These are phyloP conservation scores for Macroteleia sp. DNA, from an alignment of 2,888 invertebrate species.

Conservation along the genomic window DNA sequence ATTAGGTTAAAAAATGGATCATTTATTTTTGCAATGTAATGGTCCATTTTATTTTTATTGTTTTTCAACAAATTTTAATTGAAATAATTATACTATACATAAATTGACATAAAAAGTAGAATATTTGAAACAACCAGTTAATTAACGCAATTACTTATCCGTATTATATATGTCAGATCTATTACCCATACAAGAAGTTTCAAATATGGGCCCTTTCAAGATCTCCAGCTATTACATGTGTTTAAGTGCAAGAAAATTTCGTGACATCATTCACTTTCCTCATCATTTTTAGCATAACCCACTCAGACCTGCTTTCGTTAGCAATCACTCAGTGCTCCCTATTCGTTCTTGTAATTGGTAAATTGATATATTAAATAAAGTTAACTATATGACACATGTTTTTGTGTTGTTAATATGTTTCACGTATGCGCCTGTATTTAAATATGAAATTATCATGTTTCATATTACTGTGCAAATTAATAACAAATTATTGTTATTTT, in stretches of 20 bases:
- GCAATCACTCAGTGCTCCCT: slow-evolving; percentile 40
- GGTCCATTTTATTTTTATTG: too few species aligned
- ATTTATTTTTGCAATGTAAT: too few species aligned
- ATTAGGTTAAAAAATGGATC: too few species aligned
- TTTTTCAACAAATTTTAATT: too few species aligned
- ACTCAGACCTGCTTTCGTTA: slow-evolving; percentile 50
- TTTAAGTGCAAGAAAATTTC: slow-evolving; percentile 32
- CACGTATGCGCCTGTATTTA: slow-evolving; percentile 5
- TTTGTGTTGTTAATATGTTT: slow-evolving; percentile 13
- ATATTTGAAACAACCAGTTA: too few species aligned
- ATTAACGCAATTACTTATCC: background rate
- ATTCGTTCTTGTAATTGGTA: slow-evolving; percentile 52
- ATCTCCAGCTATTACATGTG: slow-evolving; percentile 29
- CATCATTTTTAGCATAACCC: slow-evolving; percentile 51
- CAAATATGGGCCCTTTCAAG: slow-evolving; percentile 30
- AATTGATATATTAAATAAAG: slow-evolving; percentile 51
- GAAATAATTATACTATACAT: too few species aligned
- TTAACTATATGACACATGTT: slow-evolving; percentile 36
- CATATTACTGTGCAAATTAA: background rate
- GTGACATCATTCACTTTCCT: slow-evolving; percentile 56
- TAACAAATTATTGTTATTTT: too few species aligned
- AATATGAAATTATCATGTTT: slow-evolving; percentile 2
- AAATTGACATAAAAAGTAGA: too few species aligned
- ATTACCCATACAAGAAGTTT: slow-evolving; percentile 34
- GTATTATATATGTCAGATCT: slow-evolving; percentile 41